phyloP scores from a whole-genome alignment of 2,888 invertebrate genomes.

The Tethea ocularis region DNA sequence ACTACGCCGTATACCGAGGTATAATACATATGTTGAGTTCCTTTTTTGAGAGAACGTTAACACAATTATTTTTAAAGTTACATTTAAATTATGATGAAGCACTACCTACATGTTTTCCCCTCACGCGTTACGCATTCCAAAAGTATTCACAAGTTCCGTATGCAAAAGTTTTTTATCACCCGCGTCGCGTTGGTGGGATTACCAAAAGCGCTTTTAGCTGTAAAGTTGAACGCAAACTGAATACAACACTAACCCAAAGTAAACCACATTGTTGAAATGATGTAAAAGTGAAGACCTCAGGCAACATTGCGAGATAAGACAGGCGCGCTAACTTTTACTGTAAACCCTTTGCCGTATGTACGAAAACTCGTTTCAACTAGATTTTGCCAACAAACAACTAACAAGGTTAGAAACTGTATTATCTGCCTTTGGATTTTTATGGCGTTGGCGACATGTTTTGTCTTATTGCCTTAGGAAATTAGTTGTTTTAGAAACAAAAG shows the following conservation, averaged over 20 bases:
- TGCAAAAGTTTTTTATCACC: slow-evolving; percentile 9
- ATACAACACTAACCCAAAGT: slow-evolving; percentile 18
- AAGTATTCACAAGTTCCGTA: slow-evolving; percentile 1
- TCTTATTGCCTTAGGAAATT: neutral
- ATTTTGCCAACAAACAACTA: slow-evolving; percentile 4
- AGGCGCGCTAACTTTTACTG: slow-evolving; percentile 7
- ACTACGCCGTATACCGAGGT: neutral
- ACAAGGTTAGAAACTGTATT: neutral
- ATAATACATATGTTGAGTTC: neutral
- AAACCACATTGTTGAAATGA: slow-evolving; percentile 23
- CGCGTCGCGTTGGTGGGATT: neutral
- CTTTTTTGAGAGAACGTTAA: too few relatives aligned
- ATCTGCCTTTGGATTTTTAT: neutral
- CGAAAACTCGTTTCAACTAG: slow-evolving; percentile 7
- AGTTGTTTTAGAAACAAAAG: too few relatives aligned
- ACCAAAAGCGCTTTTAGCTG: slow-evolving; percentile 14
- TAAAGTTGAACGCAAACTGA: slow-evolving; percentile 13
- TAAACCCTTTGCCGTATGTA: slow-evolving; percentile 2
- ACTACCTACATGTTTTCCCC: neutral
- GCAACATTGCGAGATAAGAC: slow-evolving; percentile 10
- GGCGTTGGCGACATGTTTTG: neutral
- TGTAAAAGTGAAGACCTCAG: slow-evolving; percentile 20
- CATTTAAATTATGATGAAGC: too few relatives aligned
- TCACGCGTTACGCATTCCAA: neutral
- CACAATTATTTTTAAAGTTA: too few relatives aligned